Base-by-base conservation (phyloP, 2,113 vertebrate species). In the Antigone vipio region DNA sequence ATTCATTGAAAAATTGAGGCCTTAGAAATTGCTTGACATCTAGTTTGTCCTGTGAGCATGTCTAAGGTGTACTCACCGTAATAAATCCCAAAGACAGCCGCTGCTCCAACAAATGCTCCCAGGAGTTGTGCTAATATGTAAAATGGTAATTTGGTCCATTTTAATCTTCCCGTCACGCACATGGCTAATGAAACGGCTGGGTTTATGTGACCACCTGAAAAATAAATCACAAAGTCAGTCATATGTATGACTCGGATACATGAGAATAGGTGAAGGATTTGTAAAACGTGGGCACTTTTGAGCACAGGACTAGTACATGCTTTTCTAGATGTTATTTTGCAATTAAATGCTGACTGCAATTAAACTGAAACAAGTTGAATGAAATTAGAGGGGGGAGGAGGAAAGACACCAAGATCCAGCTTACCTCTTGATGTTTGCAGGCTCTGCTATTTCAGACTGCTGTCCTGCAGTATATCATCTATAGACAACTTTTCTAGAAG, bases 181-280 rank as follows among this genome's bases (percentile, higher is more conserved):
- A 99, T 98, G 74, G 99, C 99, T 81, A 99, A 98, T 87, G 99
- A 99, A 79, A 99, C 99, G 0, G 99, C 99, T 24, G 99, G 99
- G 97, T 99, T 99, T 90, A 99, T 97, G 52, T 99, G 99, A 45
- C 98, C 99, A 88, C 99, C 99, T 99, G 96, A 47, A 97, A 95
- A 89, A 73, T 89, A 92, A 92, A 95, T 49, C 84, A 89, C 50
- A 79, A 91, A 80, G 45, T 60, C 68, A 87, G 89, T 72, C 45
- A 58, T 42, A 12, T 30, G n/a, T 62, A 84, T 78, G 73, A 85
- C 67, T 78, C 50, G 2, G 71, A 94, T 75, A 58, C 66, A 89
- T 71, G 59, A 72, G 68, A 84, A 62, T 67, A 75, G 44, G 44
- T 56, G 60, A 58, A 81, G 44, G 63, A 76, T 95, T 86, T 90